Percentiles rank a stretch among this genome's conserved stretches.
These are phyloP conservation scores for Parasteatoda lunata DNA, from an alignment of 2,888 invertebrate genomes.

Conservation along the genomic window DNA sequence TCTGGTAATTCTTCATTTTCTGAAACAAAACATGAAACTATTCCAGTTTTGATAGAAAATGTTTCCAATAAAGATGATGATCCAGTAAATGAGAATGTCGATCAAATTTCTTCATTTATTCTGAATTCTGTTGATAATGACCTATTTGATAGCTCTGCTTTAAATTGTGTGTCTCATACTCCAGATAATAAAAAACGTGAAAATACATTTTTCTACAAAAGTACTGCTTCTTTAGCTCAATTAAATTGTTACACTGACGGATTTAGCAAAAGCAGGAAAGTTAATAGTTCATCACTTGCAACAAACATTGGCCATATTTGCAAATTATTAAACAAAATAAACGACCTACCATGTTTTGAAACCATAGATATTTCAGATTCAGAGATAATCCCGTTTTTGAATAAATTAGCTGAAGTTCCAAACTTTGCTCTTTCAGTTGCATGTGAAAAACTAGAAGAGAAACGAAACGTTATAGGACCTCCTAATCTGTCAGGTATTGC, in stretches of 20 bases:
- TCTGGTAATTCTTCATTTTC: not conserved
- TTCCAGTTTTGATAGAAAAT: not conserved
- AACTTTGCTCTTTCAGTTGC: slow-evolving; percentile 74
- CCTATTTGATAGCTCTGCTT: slow-evolving; percentile 42
- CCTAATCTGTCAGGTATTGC: slow-evolving; percentile 29
- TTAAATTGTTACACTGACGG: no score
- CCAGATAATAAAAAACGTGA: slow-evolving; percentile 14
- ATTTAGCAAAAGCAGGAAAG: no score
- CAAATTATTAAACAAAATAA: no score
- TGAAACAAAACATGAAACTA: not conserved
- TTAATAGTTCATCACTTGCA: no score
- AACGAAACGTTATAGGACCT: slow-evolving; percentile 68
- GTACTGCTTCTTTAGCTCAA: no score
- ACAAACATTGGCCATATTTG: no score
- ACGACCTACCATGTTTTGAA: not conserved
- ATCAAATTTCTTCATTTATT: not conserved
- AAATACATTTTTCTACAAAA: not conserved
- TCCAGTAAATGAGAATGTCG: not conserved
- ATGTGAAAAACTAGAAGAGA: slow-evolving; percentile 72
- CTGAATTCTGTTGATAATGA: not conserved
- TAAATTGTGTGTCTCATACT: slow-evolving; percentile 31
- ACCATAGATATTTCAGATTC: slow-evolving; percentile 18
- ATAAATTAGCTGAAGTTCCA: slow-evolving; percentile 73
- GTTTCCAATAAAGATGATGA: not conserved
- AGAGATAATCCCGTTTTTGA: slow-evolving; percentile 71